These are phyloP conservation scores for Natator depressus DNA, from an alignment of 2,113 vertebrate genomes.

Conservation along the genomic window DNA sequence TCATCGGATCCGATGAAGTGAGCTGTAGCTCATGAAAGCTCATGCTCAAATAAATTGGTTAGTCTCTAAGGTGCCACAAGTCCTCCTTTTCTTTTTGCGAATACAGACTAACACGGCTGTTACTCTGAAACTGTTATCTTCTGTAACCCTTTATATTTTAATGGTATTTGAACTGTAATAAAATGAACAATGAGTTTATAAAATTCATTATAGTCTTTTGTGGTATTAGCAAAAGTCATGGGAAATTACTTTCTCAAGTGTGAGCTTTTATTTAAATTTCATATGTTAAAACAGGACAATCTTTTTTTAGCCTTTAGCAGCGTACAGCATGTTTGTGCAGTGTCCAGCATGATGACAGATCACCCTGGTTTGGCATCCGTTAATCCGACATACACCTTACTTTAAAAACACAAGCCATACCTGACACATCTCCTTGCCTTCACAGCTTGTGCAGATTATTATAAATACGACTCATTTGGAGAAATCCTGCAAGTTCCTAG, in stretches of 20 bases:
- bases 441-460: constrained; percentile 96
- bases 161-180: constrained; percentile 53
- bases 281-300: constrained; percentile 59
- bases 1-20: no score
- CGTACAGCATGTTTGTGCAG: neutral
- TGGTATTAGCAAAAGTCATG: constrained; percentile 69
- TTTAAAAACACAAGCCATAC: neutral
- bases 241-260: constrained; percentile 66
- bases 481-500: constrained; percentile 93
- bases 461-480: constrained; percentile 98
- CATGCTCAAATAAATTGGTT: no score
- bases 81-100: no score
- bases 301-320: constrained; percentile 20
- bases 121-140: no score
- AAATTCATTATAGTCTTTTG: constrained; percentile 51
- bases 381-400: neutral
- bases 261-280: constrained; percentile 42
- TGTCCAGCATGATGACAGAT: neutral
- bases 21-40: no score
- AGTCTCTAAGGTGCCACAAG: no score
- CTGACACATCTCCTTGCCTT: neutral
- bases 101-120: no score
- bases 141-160: constrained; percentile 59
- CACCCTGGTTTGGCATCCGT: rapidly evolving
- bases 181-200: constrained; percentile 49